Evolutionary conservation across 1,140 invertebrate species (phyloP).

Genomic region (Periplaneta americana): DNA sequence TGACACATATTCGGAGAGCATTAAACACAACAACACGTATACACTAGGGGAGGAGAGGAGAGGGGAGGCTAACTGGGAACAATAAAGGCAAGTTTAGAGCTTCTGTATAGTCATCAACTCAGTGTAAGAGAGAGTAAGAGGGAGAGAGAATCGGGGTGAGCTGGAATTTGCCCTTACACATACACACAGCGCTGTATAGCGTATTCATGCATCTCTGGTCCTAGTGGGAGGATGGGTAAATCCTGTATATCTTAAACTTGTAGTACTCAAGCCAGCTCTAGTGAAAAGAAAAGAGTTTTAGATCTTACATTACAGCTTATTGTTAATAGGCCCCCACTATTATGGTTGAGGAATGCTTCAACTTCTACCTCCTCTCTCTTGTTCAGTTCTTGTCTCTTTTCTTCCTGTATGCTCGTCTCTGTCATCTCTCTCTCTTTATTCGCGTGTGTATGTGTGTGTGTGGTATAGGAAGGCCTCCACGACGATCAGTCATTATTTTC

Average conservation of each 20-base stretch:
- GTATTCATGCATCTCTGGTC: neutral
- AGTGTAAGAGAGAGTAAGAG: neutral
- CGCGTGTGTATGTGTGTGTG: neutral
- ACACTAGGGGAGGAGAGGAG: neutral
- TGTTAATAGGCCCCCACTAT: neutral
- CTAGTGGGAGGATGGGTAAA: neutral
- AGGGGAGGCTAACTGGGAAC: neutral
- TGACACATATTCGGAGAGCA: neutral
- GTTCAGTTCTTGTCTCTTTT: neutral
- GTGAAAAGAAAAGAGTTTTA: neutral
- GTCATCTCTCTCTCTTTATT: neutral
- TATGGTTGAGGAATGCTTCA: neutral
- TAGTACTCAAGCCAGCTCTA: neutral
- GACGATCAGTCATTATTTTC: slow-evolving; percentile 46
- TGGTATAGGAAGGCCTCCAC: slow-evolving; percentile 17
- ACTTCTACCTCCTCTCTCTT: neutral
- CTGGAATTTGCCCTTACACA: neutral
- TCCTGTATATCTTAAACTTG: neutral
- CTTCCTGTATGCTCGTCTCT: neutral
- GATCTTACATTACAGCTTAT: neutral
- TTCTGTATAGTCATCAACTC: neutral
- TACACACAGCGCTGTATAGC: neutral
- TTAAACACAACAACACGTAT: neutral
- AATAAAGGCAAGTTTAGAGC: neutral
- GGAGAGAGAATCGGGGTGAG: neutral